Conservation (phyloP, 2,113 vertebrate species). For the Leptosomus discolor region DNA sequence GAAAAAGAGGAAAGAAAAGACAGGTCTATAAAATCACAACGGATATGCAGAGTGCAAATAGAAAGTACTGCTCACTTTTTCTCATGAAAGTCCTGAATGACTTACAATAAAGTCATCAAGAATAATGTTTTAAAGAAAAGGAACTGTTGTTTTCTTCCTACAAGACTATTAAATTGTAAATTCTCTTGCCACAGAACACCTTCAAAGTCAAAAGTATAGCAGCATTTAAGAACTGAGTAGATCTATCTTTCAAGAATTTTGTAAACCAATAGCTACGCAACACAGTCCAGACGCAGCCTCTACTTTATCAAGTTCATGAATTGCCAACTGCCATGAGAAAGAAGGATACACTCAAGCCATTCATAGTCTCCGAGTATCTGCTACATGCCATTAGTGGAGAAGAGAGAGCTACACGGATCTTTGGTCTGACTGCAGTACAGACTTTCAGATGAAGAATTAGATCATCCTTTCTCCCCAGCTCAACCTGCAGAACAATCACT, state of each 20-base stretch:
- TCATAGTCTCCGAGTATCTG: background rate
- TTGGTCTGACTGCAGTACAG: background rate
- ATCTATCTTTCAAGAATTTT: background rate
- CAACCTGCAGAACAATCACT: background rate
- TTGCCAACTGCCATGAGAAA: background rate
- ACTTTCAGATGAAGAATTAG: background rate
- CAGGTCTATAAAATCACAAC: background rate
- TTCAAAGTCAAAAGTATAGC: background rate
- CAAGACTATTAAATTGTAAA: background rate
- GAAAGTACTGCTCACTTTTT: background rate
- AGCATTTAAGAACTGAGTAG: background rate
- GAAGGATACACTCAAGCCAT: background rate
- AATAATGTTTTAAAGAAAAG: background rate
- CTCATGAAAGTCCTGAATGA: accelerated
- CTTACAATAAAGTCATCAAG: background rate
- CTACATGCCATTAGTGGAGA: background rate
- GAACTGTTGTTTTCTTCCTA: background rate
- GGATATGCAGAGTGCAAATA: background rate
- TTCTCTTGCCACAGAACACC: background rate
- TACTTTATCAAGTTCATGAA: background rate
- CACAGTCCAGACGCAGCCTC: background rate
- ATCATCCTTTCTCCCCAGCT: background rate
- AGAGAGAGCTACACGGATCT: background rate
- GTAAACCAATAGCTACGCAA: background rate
- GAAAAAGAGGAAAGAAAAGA: background rate